Conservation (phyloP, 1,140 invertebrate genomes). For the Macrotrachela quadricornifera region DNA sequence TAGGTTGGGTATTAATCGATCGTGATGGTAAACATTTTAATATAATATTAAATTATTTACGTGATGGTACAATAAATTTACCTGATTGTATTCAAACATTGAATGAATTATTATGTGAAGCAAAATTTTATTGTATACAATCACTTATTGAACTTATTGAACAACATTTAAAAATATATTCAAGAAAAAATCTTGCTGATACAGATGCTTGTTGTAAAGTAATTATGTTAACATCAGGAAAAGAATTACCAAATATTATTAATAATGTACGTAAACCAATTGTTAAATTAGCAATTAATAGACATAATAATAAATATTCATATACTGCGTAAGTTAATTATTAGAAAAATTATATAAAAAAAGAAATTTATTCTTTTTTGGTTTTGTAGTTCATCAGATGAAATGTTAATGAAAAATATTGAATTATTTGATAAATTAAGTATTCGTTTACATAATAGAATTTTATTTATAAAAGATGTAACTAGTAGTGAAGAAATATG, state of each 20-base stretch:
- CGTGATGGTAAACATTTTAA: constrained; percentile 93
- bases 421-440: constrained; percentile 94
- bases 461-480: constrained; percentile 92
- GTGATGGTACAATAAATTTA: constrained; percentile 75
- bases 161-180: constrained; percentile 3
- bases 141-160: constrained; percentile 22
- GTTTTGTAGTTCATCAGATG: constrained; percentile 70
- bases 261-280: neutral
- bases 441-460: constrained; percentile 71
- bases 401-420: constrained; percentile 92
- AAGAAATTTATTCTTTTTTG: no score
- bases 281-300: constrained; percentile 57
- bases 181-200: neutral
- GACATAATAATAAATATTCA: constrained; percentile 97
- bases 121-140: constrained; percentile 71
- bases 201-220: neutral
- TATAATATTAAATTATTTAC: constrained; percentile 77
- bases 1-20: constrained; percentile 88
- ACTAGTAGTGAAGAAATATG: constrained; percentile 95
- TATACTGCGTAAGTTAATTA: constrained; percentile 42
- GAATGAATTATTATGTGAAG: constrained; percentile 57
- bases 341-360: no score
- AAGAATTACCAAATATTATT: constrained; percentile 1
- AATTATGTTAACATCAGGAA: constrained; percentile 3
- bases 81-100: constrained; percentile 60